Percentiles rank a stretch among this genome's conserved stretches.
These are phyloP conservation scores for Bovichtus diacanthus DNA, from an alignment of 2,797 vertebrate species.

Conservation along the genomic window DNA sequence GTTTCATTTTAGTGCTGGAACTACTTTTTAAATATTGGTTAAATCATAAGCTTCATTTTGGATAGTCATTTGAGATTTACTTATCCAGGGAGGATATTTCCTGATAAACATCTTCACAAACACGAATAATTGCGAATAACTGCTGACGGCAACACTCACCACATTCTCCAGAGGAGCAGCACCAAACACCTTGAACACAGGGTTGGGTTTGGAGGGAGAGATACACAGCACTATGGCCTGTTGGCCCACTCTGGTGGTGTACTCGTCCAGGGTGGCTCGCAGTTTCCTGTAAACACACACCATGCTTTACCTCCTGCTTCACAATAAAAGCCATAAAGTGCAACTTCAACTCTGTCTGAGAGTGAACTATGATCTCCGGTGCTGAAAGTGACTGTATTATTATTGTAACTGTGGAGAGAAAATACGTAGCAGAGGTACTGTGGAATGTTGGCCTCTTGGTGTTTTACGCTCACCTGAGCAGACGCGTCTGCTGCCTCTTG, in stretches of 20 bases:
- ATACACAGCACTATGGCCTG: conserved; percentile 98
- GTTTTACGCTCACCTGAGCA: conserved; percentile 90
- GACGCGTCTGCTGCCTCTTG: conserved; percentile 97
- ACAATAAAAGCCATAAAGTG: not conserved
- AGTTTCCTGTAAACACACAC: conserved; percentile 88
- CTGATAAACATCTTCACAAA: not conserved
- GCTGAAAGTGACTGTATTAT: not conserved
- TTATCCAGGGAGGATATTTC: not conserved
- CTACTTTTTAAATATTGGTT: no score
- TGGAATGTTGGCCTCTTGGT: not conserved
- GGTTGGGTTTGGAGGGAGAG: conserved; percentile 98
- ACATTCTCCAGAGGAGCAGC: conserved; percentile 98
- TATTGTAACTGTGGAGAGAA: not conserved
- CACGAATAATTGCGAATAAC: not conserved
- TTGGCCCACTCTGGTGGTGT: conserved; percentile 97
- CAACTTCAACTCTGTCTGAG: not conserved
- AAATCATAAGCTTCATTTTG: not conserved
- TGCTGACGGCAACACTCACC: conserved; percentile 81
- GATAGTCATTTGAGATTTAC: not conserved
- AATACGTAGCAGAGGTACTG: no score
- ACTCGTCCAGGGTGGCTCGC: conserved; percentile 95
- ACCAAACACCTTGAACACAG: conserved; percentile 97
- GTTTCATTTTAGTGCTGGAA: not conserved
- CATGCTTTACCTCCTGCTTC: not conserved
- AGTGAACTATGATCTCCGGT: not conserved